A percentile compares a stretch with the other conserved stretches of the same genome.
Conservation (phyloP, 2,113 vertebrate species). For the human region DNA sequence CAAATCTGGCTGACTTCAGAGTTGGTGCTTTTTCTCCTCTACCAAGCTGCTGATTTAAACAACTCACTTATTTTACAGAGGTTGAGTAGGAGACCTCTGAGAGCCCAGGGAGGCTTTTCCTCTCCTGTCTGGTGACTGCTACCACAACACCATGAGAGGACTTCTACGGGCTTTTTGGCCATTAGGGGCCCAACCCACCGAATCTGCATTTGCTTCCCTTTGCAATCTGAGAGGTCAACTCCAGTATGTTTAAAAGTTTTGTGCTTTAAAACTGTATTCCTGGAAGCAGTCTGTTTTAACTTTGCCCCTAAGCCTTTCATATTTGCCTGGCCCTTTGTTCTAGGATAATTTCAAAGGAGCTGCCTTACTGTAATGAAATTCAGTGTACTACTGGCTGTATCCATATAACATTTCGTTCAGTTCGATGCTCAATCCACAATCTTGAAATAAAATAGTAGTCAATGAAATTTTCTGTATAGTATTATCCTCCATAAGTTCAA, state of each 20-base stretch:
- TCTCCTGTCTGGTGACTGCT: background rate
- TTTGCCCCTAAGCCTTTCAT: conserved; percentile 37
- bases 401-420: background rate
- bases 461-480: background rate
- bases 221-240: background rate
- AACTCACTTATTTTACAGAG: background rate
- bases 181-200: background rate
- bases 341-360: conserved; percentile 21
- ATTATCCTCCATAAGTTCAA: background rate
- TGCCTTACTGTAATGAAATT: background rate
- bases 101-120: background rate
- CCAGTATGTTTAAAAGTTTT: background rate
- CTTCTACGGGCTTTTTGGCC: background rate
- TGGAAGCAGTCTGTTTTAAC: conserved; percentile 45
- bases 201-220: background rate
- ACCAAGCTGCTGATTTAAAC: background rate
- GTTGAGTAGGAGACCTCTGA: background rate
- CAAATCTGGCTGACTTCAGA: background rate
- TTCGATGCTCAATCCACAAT: background rate
- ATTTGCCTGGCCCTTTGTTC: conserved; percentile 37
- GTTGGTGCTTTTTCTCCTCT: background rate
- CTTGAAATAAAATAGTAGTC: background rate
- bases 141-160: background rate
- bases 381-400: background rate
- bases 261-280: conserved; percentile 36